Base-by-base conservation (phyloP, 2,888 invertebrate species). In the Temnothorax rugatulus region DNA sequence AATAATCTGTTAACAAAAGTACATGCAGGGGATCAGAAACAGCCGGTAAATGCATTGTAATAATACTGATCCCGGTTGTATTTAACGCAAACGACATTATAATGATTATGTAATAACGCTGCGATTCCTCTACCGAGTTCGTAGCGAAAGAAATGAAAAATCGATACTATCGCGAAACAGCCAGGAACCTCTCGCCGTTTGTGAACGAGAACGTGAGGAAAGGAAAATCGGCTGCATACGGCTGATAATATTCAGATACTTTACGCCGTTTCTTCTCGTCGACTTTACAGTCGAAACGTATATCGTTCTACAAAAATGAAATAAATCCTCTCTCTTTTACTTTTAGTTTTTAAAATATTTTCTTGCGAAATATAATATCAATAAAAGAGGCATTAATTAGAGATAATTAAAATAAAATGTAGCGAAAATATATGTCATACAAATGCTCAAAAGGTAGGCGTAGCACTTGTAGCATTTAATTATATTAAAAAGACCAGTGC, bases 181-280 rank as follows among this genome's bases (percentile, higher is more conserved):
- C 52, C 52, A 54, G 77, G n/a, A 54, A 77, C 41, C 69, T 69
- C 34, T 52, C n/a, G 54, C 41, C 50, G 18, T 54, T 63, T 34
- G 64, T 3, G 25, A 41, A 25, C n/a, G 52, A n/a, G n/a, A 76
- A 68, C 34, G 52, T 8, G 50, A 63, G 47, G 34, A 47, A 75
- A n/a, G 50, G 41, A 54, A 68, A 69, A 69, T 77, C 77, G 71
- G 71, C 77, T 77, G 77, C 69, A 41, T 9, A 18, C 54, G 25
- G 52, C 77, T 76, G 76, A 77, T 77, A 77, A 77, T 77, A 77
- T 77, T 77, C 77, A 77, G 54, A 77, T 66, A 68, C 54, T 54
- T 68, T n/a, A 25, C 41, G 66, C 13, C 21, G 25, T 68, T 69
- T 68, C 41, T 77, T 68, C 52, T 66, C 54, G 71, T 54, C 71